These are phyloP conservation scores for Tapirus terrestris DNA, from an alignment of 2,113 vertebrate species.

Conservation along the genomic window DNA sequence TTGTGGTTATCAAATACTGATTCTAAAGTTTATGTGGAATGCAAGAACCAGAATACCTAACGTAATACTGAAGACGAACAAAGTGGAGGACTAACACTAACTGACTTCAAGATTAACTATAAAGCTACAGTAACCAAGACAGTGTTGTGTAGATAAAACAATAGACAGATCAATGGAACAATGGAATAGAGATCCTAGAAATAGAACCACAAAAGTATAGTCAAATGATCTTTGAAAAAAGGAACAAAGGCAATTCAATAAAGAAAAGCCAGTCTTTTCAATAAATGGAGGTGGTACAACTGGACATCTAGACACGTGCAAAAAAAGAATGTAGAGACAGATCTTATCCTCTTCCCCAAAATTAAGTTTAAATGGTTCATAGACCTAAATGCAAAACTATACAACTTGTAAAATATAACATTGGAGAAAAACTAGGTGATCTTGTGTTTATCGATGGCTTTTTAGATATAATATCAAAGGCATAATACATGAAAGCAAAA, in stretches of 20 bases:
- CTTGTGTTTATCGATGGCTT: neutral
- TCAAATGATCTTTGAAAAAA: no score
- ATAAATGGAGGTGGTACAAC: neutral
- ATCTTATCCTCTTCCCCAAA: neutral
- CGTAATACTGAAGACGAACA: neutral
- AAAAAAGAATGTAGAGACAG: neutral
- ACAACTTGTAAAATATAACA: neutral
- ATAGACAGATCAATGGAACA: neutral
- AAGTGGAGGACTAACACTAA: neutral
- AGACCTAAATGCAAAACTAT: neutral
- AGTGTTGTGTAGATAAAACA: neutral
- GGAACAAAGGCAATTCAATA: neutral
- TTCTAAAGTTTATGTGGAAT: neutral
- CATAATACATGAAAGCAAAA: neutral
- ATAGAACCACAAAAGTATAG: no score
- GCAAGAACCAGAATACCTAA: neutral
- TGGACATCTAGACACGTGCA: neutral
- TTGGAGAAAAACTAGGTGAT: neutral
- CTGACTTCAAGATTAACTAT: neutral
- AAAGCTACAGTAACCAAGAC: neutral
- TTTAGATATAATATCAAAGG: neutral
- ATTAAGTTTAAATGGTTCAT: neutral
- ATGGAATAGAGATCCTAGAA: neutral
- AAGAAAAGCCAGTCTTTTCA: neutral
- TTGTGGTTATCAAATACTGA: neutral